Evolutionary conservation across 2,888 invertebrate genomes (phyloP).

Genomic region (Pseudoips prasinana): DNA sequence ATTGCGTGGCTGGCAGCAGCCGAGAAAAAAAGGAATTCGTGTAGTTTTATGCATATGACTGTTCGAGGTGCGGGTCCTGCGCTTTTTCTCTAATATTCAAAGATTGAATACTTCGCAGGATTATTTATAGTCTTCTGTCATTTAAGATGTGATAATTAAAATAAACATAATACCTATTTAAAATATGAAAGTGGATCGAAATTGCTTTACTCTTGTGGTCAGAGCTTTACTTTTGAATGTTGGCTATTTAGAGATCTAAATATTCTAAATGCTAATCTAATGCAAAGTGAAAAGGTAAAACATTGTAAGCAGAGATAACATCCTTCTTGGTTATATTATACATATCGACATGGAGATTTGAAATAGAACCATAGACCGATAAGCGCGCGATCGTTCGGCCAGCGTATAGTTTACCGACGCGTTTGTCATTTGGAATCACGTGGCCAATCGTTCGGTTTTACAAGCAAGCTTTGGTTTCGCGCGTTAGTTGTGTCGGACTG

Average conservation of each 20-base stretch:
- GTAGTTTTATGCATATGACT: slow-evolving; percentile 63
- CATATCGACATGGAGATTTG: slow-evolving; percentile 16
- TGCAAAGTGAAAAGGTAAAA: too few species aligned
- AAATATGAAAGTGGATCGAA: not conserved
- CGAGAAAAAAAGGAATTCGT: slow-evolving; percentile 60
- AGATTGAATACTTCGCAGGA: not conserved
- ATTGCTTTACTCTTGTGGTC: not conserved
- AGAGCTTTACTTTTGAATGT: not conserved
- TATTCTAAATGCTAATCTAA: too few species aligned
- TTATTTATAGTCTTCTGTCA: too few species aligned
- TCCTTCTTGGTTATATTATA: too few species aligned
- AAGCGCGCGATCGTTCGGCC: slow-evolving; percentile 49
- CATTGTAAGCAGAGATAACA: too few species aligned
- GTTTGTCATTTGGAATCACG: slow-evolving; percentile 76
- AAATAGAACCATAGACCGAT: slow-evolving; percentile 45
- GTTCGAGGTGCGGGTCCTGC: slow-evolving; percentile 42
- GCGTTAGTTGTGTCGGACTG: slow-evolving; percentile 71
- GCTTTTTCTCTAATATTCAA: slow-evolving; percentile 35
- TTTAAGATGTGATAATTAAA: too few species aligned
- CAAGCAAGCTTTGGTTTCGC: slow-evolving; percentile 59
- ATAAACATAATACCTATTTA: not conserved
- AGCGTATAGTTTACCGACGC: slow-evolving; percentile 55
- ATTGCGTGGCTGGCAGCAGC: slow-evolving; percentile 66
- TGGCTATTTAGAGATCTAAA: too few species aligned
- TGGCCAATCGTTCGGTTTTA: slow-evolving; percentile 70